Evolutionary conservation across 2,113 vertebrate genomes (phyloP).

Genomic region (Pelecanoides urinatrix): DNA sequence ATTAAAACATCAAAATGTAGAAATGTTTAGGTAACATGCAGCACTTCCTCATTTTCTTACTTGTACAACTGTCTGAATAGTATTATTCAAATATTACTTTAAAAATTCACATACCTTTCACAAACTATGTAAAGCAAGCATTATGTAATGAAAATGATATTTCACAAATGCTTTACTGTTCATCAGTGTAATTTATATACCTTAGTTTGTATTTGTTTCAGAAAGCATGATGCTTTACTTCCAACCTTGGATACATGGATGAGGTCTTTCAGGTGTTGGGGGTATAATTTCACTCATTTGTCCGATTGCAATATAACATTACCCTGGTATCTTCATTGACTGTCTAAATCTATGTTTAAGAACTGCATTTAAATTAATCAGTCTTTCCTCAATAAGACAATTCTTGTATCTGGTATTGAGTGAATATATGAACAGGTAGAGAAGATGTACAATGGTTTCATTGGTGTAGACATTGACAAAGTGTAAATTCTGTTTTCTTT

Average conservation of each 20-base stretch:
- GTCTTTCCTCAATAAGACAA: background rate
- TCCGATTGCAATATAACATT: background rate
- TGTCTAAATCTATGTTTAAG: background rate
- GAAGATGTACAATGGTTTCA: background rate
- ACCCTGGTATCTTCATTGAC: background rate
- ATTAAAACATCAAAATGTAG: background rate
- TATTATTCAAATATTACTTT: background rate
- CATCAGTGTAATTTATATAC: background rate
- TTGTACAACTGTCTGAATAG: background rate
- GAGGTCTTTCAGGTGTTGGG: background rate
- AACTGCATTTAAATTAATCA: background rate
- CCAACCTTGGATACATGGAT: background rate
- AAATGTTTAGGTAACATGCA: background rate
- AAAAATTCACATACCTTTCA: background rate
- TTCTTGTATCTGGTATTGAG: background rate
- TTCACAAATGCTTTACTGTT: background rate
- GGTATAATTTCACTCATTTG: background rate
- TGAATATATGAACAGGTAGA: background rate
- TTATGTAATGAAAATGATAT: background rate
- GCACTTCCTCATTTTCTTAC: background rate
- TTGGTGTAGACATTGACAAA: background rate
- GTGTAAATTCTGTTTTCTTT: background rate
- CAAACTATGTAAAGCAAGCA: background rate
- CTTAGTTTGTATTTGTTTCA: background rate
- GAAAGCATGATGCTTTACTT: background rate